Conservation (phyloP, 2,797 vertebrate genomes). For the Chloroceryle inda region DNA sequence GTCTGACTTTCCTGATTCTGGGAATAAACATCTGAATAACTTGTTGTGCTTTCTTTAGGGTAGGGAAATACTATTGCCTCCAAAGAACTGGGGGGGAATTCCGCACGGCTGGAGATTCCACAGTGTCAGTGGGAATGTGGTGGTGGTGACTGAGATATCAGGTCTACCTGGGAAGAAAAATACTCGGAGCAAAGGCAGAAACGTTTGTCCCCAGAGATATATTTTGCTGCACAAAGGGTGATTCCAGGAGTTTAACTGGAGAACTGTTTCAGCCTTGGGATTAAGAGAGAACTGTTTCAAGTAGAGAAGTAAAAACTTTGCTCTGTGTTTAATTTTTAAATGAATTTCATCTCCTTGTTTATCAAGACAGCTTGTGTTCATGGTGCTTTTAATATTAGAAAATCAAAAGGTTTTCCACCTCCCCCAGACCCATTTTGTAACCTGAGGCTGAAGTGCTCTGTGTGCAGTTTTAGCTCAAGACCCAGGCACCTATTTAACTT, state of each 20-base stretch:
- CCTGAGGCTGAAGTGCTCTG: not conserved
- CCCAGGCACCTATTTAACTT: not conserved
- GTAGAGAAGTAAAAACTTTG: not conserved
- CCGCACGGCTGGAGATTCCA: not conserved
- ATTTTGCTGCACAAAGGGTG: not conserved
- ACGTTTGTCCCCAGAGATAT: not conserved
- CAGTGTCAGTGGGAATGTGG: not conserved
- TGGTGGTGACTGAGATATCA: not conserved
- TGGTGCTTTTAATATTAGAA: not conserved
- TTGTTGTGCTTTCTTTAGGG: conserved; percentile 11
- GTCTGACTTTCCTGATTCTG: not conserved
- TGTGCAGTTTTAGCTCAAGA: not conserved
- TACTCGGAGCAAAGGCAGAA: not conserved
- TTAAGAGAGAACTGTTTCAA: not conserved
- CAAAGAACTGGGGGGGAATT: not conserved
- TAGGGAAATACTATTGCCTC: not conserved
- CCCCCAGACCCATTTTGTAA: not conserved
- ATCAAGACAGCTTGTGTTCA: not conserved
- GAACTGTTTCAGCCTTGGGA: not conserved
- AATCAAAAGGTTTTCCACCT: fast-evolving
- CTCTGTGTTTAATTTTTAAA: not conserved
- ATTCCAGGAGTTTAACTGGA: not conserved
- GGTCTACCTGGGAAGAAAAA: not conserved
- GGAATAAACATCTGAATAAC: conserved; percentile 15
- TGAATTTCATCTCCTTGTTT: not conserved